phyloP scores from a whole-genome alignment of 2,797 vertebrate species.

The Lagorchestes hirsutus region DNA sequence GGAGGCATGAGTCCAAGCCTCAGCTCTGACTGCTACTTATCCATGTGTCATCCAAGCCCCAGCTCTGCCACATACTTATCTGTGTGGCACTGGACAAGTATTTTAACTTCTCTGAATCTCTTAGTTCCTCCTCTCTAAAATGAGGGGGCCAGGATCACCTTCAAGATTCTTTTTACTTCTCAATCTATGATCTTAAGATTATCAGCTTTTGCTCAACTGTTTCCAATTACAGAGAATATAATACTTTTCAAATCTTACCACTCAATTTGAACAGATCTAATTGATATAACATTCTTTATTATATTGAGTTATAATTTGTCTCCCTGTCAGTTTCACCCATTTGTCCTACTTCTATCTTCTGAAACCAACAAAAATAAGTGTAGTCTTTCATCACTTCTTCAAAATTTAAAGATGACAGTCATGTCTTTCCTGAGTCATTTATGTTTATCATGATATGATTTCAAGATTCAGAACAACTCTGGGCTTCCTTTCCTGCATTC shows the following conservation, averaged over 20 bases:
- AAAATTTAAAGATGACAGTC: not conserved
- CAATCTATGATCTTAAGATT: not conserved
- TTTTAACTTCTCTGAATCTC: not conserved
- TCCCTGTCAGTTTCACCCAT: not conserved
- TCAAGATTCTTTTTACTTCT: constrained; percentile 7
- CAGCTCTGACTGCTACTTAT: not conserved
- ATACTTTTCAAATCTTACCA: not conserved
- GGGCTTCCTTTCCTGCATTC: not conserved
- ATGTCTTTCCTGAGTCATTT: not conserved
- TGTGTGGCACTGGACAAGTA: not conserved
- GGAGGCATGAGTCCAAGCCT: not conserved
- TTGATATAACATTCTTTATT: not conserved
- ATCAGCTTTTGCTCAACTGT: not conserved
- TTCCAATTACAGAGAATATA: not conserved
- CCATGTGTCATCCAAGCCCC: not conserved
- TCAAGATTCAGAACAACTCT: not conserved
- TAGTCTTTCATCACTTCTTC: not conserved
- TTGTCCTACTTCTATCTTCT: not conserved
- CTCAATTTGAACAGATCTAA: constrained; percentile 4
- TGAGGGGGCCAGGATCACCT: not conserved
- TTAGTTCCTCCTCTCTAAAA: not conserved
- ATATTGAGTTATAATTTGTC: not conserved
- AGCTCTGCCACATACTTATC: not conserved
- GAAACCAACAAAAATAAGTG: not conserved
- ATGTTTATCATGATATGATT: not conserved